Conservation (phyloP, 2,113 vertebrate species). For the Ctenodactylus gundi region DNA sequence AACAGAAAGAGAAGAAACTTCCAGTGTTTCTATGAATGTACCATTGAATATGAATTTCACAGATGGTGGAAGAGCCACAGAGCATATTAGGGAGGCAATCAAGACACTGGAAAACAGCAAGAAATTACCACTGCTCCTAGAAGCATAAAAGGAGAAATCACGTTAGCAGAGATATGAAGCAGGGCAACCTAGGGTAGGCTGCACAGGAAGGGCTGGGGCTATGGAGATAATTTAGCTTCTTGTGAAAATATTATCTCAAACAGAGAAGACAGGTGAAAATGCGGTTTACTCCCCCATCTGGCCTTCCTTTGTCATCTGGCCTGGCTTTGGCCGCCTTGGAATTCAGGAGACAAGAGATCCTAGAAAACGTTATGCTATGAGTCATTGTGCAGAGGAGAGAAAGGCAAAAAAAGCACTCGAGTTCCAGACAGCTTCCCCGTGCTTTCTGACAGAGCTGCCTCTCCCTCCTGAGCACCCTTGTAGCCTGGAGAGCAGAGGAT, state of each 20-base stretch:
- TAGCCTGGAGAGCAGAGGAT: not conserved
- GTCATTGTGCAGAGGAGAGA: not conserved
- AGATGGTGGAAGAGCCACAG: not conserved
- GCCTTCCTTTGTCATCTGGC: not conserved
- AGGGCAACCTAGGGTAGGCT: not conserved
- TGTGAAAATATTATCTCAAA: not conserved
- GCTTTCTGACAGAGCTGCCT: not conserved
- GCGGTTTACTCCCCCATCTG: not conserved
- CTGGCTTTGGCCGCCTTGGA: not conserved
- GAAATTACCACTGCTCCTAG: not conserved
- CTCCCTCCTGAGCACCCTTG: not conserved
- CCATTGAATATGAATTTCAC: not conserved
- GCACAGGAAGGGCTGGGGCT: not conserved
- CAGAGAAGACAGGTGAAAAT: accelerated
- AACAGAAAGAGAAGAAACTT: not conserved
- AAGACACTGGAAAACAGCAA: not conserved
- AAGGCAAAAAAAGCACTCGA: not conserved
- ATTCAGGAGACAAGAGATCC: not conserved
- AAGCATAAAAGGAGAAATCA: not conserved
- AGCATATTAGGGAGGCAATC: not conserved
- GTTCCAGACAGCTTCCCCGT: not conserved
- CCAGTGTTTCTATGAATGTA: not conserved
- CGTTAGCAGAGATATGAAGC: not conserved
- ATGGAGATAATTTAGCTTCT: not conserved
- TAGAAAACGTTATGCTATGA: not conserved